Evolutionary conservation across 1,140 invertebrate species (phyloP).

Genomic region (Aradophagus sp.): DNA sequence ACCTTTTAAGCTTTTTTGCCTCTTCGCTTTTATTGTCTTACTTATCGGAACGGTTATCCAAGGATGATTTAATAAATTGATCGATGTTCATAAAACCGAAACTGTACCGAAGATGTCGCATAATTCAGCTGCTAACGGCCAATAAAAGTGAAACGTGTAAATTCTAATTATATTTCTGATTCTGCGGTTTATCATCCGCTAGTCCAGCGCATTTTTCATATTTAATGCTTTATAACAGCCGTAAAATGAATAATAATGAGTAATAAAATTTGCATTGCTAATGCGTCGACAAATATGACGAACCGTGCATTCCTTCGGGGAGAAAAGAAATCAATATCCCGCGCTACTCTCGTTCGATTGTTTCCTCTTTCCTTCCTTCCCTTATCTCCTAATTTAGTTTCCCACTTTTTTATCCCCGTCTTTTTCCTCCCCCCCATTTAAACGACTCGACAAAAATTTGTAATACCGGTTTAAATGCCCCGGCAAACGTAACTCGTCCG

Average conservation of each 20-base stretch:
- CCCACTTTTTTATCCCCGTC: not conserved
- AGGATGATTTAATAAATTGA: conserved; percentile 35
- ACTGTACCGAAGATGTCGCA: conserved; percentile 12
- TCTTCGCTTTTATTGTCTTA: not conserved
- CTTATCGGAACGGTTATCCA: too few relatives aligned
- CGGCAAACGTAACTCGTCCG: conserved; percentile 16
- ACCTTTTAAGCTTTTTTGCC: conserved; percentile 18
- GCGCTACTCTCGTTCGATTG: not conserved
- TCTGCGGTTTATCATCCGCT: conserved; percentile 26
- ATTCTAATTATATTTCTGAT: conserved; percentile 41
- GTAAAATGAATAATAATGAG: conserved; percentile 39
- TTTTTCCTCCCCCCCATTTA: too few relatives aligned
- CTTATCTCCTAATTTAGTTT: not conserved
- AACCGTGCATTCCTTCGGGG: conserved; percentile 12
- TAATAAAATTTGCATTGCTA: conserved; percentile 34
- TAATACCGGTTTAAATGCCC: conserved; percentile 30
- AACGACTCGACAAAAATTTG: conserved; percentile 15
- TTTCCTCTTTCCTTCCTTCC: not conserved
- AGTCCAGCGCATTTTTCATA: conserved; percentile 11
- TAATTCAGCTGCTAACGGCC: conserved; percentile 27
- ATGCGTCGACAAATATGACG: conserved; percentile 18
- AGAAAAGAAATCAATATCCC: conserved; percentile 29
- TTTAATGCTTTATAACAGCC: conserved; percentile 24
- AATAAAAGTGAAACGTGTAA: conserved; percentile 31
- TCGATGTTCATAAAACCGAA: conserved; percentile 23